Conservation (phyloP, 2,113 vertebrate genomes). For the Odontesthes bonariensis region DNA sequence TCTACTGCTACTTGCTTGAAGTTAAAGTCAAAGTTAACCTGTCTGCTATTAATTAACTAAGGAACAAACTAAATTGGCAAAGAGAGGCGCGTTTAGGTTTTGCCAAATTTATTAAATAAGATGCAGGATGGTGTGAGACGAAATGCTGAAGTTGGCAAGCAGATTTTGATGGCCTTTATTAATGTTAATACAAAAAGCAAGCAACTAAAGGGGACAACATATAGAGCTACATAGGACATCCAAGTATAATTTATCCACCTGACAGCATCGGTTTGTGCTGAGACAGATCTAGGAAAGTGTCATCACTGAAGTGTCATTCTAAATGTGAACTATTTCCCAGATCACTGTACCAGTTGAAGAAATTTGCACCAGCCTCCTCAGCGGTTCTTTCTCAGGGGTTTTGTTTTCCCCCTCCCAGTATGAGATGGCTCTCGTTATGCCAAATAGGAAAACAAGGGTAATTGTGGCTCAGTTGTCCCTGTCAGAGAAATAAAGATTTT, state of each 20-base stretch:
- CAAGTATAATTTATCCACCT: conserved; percentile 18
- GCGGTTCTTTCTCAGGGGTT: conserved; percentile 15
- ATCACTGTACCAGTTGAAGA: conserved; percentile 38
- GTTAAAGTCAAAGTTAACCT: background rate
- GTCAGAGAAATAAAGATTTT: conserved; percentile 39
- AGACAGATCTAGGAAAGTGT: conserved; percentile 27
- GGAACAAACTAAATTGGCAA: fast-evolving
- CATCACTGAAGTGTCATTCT: conserved; percentile 21
- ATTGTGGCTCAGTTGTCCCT: conserved; percentile 21
- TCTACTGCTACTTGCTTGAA: background rate
- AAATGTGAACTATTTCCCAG: conserved; percentile 37
- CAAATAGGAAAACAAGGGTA: conserved; percentile 14
- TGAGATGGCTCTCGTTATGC: conserved; percentile 7
- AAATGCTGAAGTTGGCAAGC: background rate
- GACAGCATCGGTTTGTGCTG: conserved; percentile 11
- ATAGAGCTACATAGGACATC: background rate
- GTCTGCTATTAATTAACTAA: background rate
- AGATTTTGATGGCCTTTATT: background rate
- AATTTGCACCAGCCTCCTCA: conserved; percentile 29
- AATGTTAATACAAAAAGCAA: background rate
- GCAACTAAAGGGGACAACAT: background rate
- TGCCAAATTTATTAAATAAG: background rate
- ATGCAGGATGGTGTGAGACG: background rate
- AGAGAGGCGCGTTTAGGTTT: background rate
- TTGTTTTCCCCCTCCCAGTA: background rate